Base-by-base conservation (phyloP, 2,113 vertebrate genomes). In the Carassius carassius region DNA sequence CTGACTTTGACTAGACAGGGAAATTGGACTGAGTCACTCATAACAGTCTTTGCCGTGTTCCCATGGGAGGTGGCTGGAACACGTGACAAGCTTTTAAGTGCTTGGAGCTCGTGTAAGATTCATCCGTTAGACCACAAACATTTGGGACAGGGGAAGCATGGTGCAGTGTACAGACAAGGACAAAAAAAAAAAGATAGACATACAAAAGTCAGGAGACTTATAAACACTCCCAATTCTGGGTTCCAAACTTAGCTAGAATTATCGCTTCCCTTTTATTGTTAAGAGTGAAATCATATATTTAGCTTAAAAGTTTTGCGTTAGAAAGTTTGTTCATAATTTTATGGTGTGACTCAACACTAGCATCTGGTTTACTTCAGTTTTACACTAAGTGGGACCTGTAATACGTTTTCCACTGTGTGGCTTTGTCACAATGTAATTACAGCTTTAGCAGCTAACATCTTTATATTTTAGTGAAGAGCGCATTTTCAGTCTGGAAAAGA, bases 51-150 rank as follows among this genome's bases (percentile, higher is more conserved):
- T 82, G 25, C 37, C 37, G 9, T 58, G 32, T 77, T 83, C 85
- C 81, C 84, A 86, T 5, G 65, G 65, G 88, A 87, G 78, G 37
- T 16, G 16, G 19, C 72, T 32, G 62, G 82, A 81, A 85, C 63
- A 86, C 44, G 49, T 23, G 25, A 84, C 44, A 25, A 41, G 76
- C 77, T 86, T 87, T 84, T 84, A 89, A 87, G 88, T 87, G 86
- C 86, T 79, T 73, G 21, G 79, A 85, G 70, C 75, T 83, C n/a
- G 54, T 78, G 84, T 81, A 85, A 85, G 86, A 78, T 84, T 89
- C 69, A 86, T 87, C 63, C 65, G 35, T 84, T 73, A 84, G 73
- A 89, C 81, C 81, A 82, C 56, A 85, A 83, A 87, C 83, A 81
- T 85, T 81, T 69, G 74, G 75, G 76, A 83, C 47, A 80, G 81